Conservation (phyloP, 2,888 invertebrate genomes). For the Drosophila nr. perissopoda region DNA sequence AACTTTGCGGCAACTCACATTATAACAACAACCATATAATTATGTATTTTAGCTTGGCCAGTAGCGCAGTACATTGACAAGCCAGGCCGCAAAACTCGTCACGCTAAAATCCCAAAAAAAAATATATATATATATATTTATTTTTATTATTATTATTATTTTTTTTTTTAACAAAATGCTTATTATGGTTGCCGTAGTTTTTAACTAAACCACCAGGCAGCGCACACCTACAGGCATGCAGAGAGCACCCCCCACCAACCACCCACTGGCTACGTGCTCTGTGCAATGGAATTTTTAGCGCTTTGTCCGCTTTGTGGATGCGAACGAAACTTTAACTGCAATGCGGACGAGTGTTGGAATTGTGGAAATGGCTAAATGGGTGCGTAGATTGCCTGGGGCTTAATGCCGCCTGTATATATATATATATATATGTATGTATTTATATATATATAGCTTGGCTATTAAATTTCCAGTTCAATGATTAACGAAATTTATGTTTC, state of each 20-base stretch:
- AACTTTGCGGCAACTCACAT: conserved; percentile 74
- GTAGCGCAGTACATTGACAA: conserved; percentile 53
- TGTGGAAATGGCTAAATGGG: not conserved
- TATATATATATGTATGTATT: not conserved
- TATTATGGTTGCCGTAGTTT: conserved; percentile 71
- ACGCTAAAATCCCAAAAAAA: conserved; percentile 2
- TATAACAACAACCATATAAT: conserved; percentile 74
- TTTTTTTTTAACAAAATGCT: conserved; percentile 50
- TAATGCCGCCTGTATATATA: conserved; percentile 50
- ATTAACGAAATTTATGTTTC: conserved; percentile 80
- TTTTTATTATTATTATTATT: not conserved
- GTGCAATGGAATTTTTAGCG: conserved; percentile 69
- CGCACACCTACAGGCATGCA: not conserved
- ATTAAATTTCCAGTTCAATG: conserved; percentile 79
- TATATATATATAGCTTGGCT: conserved; percentile 60
- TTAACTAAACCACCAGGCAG: conserved; percentile 51
- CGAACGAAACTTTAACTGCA: conserved; percentile 60
- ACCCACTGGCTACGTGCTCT: conserved; percentile 67
- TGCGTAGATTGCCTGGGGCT: conserved; percentile 49
- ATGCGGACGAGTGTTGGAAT: conserved; percentile 17
- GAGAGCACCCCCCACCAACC: not conserved
- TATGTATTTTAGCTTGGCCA: conserved; percentile 70
- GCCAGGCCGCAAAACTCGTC: conserved; percentile 3
- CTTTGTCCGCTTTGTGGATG: conserved; percentile 44
- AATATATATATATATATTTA: not conserved